These are phyloP conservation scores for Verasper variegatus DNA, from an alignment of 2,113 vertebrate species.

Conservation along the genomic window DNA sequence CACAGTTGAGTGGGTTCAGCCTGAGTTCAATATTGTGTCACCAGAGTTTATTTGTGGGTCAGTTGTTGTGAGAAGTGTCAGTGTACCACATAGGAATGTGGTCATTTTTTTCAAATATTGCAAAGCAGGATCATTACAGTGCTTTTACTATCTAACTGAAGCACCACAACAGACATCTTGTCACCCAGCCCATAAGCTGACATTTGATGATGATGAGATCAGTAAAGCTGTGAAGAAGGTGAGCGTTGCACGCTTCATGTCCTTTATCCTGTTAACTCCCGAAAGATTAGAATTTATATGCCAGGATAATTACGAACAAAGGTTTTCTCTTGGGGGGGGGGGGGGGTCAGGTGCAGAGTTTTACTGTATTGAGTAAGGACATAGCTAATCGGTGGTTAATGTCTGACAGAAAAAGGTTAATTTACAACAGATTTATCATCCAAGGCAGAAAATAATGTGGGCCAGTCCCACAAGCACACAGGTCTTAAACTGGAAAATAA, in stretches of 20 bases:
- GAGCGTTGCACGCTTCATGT: neutral
- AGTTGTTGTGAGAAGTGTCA: neutral
- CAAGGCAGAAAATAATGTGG: neutral
- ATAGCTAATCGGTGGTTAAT: neutral
- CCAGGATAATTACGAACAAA: slow-evolving; percentile 14
- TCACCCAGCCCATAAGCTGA: neutral
- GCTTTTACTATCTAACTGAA: neutral
- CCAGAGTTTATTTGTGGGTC: slow-evolving; percentile 4
- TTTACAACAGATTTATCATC: neutral
- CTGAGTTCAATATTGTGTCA: slow-evolving; percentile 14
- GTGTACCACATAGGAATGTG: neutral
- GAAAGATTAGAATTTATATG: slow-evolving; percentile 2
- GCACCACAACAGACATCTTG: neutral
- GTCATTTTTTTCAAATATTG: neutral
- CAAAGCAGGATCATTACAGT: neutral
- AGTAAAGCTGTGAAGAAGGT: neutral
- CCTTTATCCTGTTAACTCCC: neutral
- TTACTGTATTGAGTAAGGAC: neutral
- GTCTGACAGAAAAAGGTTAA: neutral
- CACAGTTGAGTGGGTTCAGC: slow-evolving; percentile 15
- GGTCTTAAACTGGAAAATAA: too few relatives aligned
- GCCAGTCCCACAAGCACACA: neutral
- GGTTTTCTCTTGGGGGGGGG: neutral
- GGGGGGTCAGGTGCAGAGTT: neutral
- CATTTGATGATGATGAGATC: neutral